These are phyloP conservation scores for Scaptomyza tumidula DNA, from an alignment of 2,888 invertebrate species.

Conservation along the genomic window DNA sequence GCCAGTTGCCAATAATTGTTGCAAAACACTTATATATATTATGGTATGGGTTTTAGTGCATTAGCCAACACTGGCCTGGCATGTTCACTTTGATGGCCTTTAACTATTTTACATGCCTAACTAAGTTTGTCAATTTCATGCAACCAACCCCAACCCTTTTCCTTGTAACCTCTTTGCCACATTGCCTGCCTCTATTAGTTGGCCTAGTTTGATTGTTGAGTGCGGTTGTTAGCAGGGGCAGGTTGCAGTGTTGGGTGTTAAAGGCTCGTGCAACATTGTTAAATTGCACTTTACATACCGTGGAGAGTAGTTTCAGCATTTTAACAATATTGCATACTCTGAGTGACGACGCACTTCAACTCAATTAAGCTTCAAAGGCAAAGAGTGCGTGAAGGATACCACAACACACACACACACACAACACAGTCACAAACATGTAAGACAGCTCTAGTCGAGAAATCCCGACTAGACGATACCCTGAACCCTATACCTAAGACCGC, in stretches of 20 bases:
- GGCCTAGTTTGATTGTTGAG: slow-evolving; percentile 49
- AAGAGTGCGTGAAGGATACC: not conserved
- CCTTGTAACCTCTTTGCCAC: no score
- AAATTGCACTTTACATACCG: slow-evolving; percentile 59
- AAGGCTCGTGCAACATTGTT: slow-evolving; percentile 70
- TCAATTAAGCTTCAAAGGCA: slow-evolving; percentile 79
- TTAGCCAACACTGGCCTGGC: slow-evolving; percentile 32
- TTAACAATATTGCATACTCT: slow-evolving; percentile 80
- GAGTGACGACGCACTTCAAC: slow-evolving; percentile 75
- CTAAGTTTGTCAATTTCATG: slow-evolving; percentile 57
- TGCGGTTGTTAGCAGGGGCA: not conserved
- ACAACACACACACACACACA: slow-evolving; percentile 48
- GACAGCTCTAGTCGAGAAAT: no score
- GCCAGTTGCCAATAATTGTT: no score
- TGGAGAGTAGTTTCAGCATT: slow-evolving; percentile 37
- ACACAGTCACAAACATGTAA: no score
- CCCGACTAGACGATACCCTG: no score
- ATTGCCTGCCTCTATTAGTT: slow-evolving; percentile 9
- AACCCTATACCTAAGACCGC: no score
- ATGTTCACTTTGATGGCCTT: slow-evolving; percentile 31
- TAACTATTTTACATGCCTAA: slow-evolving; percentile 61
- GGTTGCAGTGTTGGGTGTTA: not conserved
- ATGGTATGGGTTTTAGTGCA: not conserved
- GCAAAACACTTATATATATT: not conserved
- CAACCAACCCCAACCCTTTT: not conserved